These are phyloP conservation scores for Zaprionus gabonicus DNA, from an alignment of 1,140 invertebrate genomes.

Conservation along the genomic window DNA sequence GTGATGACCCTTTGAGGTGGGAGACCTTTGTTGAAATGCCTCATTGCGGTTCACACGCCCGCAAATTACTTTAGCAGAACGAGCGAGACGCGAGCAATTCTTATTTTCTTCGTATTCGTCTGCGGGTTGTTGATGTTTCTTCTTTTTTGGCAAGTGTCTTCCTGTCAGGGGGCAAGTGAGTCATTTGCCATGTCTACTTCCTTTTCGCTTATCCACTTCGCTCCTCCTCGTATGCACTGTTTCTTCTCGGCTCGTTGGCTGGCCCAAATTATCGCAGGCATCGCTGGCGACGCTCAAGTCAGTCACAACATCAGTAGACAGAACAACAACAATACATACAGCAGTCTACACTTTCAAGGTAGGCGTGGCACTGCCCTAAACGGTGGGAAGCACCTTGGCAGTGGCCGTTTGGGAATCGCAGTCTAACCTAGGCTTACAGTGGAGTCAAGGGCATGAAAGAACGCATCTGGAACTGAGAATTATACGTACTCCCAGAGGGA, in stretches of 20 bases:
- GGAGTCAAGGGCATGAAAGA: not conserved
- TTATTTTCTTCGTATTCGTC: not conserved
- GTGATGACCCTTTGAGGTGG: constrained; percentile 6
- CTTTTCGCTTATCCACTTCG: not conserved
- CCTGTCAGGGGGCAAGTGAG: constrained; percentile 20
- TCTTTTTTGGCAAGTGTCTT: constrained; percentile 32
- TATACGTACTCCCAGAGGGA: not conserved
- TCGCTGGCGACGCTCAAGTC: constrained; percentile 1
- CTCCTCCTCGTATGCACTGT: too few relatives aligned
- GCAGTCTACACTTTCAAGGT: not conserved
- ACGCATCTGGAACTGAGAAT: not conserved
- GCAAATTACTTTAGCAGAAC: constrained; percentile 38
- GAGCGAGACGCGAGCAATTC: constrained; percentile 2
- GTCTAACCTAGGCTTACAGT: not conserved
- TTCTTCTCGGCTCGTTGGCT: constrained; percentile 26
- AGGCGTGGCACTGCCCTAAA: not conserved
- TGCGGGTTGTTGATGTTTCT: not conserved
- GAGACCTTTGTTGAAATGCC: not conserved
- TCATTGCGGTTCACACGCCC: constrained; percentile 31
- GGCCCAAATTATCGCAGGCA: constrained; percentile 30
- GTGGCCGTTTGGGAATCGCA: not conserved
- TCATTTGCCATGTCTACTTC: constrained; percentile 30
- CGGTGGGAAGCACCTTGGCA: not conserved
- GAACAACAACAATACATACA: not conserved
- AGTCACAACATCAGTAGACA: not conserved